A percentile compares a stretch with the other conserved stretches of the same genome.
phyloP scores from a whole-genome alignment of 2,113 vertebrate species.

The Porphyrio hochstetteri region DNA sequence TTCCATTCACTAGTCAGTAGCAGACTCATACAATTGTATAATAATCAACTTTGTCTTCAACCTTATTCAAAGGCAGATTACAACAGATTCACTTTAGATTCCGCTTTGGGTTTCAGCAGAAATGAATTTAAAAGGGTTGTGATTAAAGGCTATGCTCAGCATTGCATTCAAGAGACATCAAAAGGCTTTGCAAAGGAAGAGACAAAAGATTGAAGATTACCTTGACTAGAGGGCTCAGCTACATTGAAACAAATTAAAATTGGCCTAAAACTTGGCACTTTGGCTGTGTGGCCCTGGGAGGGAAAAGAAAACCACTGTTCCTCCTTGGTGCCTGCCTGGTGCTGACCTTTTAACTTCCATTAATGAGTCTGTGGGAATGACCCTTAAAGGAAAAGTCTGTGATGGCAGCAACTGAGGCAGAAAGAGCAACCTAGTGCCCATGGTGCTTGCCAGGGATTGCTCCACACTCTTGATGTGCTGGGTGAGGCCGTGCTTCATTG shows the following conservation, averaged over 20 bases:
- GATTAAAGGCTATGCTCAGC: not conserved
- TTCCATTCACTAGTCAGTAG: not conserved
- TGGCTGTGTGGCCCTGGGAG: not conserved
- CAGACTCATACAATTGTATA: not conserved
- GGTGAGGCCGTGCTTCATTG: not conserved
- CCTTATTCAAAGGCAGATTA: not conserved
- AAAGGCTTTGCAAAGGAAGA: not conserved
- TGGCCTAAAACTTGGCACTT: not conserved
- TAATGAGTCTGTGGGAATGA: accelerated
- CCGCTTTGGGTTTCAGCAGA: not conserved
- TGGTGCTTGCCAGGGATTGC: accelerated
- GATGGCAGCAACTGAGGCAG: not conserved
- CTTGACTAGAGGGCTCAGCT: not conserved
- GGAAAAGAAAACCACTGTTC: not conserved
- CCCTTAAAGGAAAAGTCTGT: not conserved
- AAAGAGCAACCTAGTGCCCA: not conserved
- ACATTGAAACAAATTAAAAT: not conserved
- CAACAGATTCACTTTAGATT: not conserved
- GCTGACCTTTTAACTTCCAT: not conserved
- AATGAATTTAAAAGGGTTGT: not conserved
- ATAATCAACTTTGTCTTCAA: not conserved
- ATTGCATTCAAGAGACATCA: not conserved
- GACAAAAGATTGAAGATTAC: not conserved
- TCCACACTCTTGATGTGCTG: accelerated
- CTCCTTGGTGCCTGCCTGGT: not conserved